A percentile compares a stretch with the other conserved stretches of the same genome.
Evolutionary conservation across 2,888 invertebrate species (phyloP).

Genomic region (Caenorhabditis parvicauda): DNA sequence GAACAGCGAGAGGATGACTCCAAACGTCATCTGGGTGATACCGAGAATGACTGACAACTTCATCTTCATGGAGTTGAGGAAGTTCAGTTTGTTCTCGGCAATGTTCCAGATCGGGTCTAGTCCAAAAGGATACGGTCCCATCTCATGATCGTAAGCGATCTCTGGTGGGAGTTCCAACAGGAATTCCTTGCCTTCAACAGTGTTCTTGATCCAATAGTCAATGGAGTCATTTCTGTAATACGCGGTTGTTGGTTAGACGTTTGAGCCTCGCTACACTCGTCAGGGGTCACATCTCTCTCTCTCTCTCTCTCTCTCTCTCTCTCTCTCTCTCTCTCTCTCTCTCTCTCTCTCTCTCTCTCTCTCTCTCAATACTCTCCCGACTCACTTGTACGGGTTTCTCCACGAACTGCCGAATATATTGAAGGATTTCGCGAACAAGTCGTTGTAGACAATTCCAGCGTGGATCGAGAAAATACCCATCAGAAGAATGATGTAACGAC

Average conservation of each 20-base stretch:
- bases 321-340: neutral
- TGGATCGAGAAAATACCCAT: constrained; percentile 64
- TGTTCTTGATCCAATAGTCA: constrained; percentile 6
- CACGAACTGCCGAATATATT: constrained; percentile 66
- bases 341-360: too few relatives aligned
- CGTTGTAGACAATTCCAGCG: constrained; percentile 63
- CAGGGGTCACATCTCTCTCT: too few relatives aligned
- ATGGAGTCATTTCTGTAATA: neutral
- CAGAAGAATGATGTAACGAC: constrained; percentile 62
- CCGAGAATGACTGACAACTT: constrained; percentile 61
- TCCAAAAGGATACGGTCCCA: constrained; percentile 65
- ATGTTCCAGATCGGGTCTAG: constrained; percentile 65
- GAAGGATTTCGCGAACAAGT: constrained; percentile 63
- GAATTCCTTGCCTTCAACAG: constrained; percentile 34
- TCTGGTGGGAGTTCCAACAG: constrained; percentile 43
- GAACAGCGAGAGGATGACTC: constrained; percentile 55
- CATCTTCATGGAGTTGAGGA: constrained; percentile 63
- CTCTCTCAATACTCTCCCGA: too few relatives aligned
- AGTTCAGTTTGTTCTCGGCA: constrained; percentile 61
- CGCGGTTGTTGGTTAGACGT: neutral
- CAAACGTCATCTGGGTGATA: constrained; percentile 61
- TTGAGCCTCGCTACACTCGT: neutral
- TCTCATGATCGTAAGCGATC: constrained; percentile 33
- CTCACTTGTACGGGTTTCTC: constrained; percentile 57
- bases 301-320: neutral